Evolutionary conservation across 2,888 invertebrate species (phyloP).

Genomic region (Oasisia sp.): DNA sequence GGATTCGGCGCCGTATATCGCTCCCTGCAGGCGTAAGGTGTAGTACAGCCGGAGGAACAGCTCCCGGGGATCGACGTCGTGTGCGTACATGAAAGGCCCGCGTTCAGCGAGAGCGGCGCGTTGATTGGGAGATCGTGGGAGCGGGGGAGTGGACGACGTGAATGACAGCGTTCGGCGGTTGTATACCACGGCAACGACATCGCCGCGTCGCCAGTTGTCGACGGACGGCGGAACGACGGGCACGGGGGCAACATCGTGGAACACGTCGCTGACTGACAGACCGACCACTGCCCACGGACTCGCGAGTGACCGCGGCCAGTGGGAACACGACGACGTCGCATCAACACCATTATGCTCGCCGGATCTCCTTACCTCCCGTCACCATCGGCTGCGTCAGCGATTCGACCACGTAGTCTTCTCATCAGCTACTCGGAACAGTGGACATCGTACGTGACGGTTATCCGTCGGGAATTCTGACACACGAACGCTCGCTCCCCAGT

Average conservation of each 20-base stretch:
- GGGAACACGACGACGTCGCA: background rate
- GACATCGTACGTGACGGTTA: background rate
- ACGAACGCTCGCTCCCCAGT: background rate
- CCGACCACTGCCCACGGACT: background rate
- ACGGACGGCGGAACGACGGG: background rate
- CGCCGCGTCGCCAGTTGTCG: background rate
- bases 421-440: background rate
- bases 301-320: background rate
- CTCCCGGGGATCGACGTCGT: background rate
- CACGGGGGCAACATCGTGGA: background rate
- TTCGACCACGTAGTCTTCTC: background rate
- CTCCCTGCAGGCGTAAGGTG: background rate
- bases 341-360: background rate
- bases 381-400: background rate
- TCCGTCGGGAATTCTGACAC: background rate
- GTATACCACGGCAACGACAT: background rate
- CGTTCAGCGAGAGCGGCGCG: background rate
- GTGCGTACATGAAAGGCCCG: background rate
- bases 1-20: background rate
- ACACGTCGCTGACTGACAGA: background rate
- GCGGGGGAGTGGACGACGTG: background rate
- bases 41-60: background rate
- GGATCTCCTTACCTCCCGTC: background rate
- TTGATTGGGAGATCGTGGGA: background rate
- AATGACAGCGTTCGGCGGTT: slow-evolving; percentile 12